Evolutionary conservation across 2,113 vertebrate genomes (phyloP).

Genomic region (Serranochromis macrocephalus): DNA sequence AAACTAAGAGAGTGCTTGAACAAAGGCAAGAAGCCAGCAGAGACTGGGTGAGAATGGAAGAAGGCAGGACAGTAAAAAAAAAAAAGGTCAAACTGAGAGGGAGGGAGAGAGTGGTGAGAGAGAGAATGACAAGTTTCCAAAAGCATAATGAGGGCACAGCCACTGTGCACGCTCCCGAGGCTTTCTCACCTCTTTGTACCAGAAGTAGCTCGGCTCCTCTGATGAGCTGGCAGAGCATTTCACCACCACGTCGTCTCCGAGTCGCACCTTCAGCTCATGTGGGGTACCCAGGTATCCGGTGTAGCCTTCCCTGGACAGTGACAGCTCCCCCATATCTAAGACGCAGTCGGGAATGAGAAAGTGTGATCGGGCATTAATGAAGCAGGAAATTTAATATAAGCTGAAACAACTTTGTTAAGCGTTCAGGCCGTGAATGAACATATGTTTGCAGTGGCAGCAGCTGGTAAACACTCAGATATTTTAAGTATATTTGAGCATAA

Average conservation of each 20-base stretch:
- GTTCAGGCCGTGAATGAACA: background rate
- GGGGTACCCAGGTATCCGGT: conserved; percentile 33
- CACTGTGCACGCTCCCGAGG: background rate
- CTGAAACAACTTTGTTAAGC: background rate
- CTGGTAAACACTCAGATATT: conserved; percentile 13
- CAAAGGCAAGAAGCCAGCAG: background rate
- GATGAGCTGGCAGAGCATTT: conserved; percentile 63
- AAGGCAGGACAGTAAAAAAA: background rate
- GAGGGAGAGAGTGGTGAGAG: background rate
- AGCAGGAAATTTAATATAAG: background rate
- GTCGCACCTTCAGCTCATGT: conserved; percentile 47
- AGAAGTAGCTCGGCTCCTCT: conserved; percentile 57
- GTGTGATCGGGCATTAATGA: conserved; percentile 4
- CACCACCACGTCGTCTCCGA: conserved; percentile 61
- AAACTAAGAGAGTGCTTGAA: conserved; percentile 1
- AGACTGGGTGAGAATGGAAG: background rate
- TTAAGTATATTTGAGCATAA: background rate
- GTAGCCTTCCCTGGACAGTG: conserved; percentile 26
- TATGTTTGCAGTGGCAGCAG: background rate
- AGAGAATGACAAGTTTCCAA: conserved; percentile 2
- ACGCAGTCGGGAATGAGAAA: background rate
- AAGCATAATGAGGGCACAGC: background rate
- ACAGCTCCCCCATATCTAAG: conserved; percentile 56
- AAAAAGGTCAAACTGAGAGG: background rate
- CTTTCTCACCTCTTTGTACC: conserved; percentile 67